Evolutionary conservation across 37 sponge, comb jelly and placozoan genomes (phyloP).

Genomic region (Tethya wilhelma): DNA sequence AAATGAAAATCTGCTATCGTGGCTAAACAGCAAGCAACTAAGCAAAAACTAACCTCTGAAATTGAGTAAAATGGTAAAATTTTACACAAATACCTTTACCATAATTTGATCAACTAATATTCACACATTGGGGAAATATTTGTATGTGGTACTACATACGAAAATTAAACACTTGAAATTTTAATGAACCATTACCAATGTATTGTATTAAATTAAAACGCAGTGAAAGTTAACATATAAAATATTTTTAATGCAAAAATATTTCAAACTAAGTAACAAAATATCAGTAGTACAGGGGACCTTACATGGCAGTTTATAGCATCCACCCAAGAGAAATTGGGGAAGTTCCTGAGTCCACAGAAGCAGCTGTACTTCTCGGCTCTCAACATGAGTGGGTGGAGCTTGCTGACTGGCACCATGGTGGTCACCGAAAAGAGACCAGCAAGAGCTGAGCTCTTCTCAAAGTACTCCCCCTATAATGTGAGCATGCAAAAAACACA

Average conservation of each 20-base stretch:
- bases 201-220: no score
- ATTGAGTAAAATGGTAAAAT: not conserved
- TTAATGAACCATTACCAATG: no score
- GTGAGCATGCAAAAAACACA: no score
- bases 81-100: no score
- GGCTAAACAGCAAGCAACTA: not conserved
- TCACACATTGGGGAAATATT: no score
- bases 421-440: slow-evolving; percentile 31
- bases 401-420: slow-evolving; percentile 20
- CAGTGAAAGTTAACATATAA: no score
- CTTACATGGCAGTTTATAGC: slow-evolving; percentile 41
- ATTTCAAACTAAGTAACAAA: no score
- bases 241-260: no score
- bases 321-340: slow-evolving; percentile 12
- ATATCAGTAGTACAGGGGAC: no score
- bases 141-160: no score
- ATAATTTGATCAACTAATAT: no score
- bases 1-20: not conserved
- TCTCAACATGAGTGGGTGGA: not conserved
- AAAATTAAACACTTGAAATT: no score
- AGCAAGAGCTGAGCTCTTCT: slow-evolving; percentile 27
- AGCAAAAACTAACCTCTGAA: not conserved
- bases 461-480: slow-evolving; percentile 65
- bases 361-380: slow-evolving; percentile 51
- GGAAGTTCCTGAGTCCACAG: slow-evolving; percentile 44